Percentiles rank a stretch among this genome's conserved stretches.
Evolutionary conservation across 1,140 invertebrate species (phyloP).

Genomic region (Drosophila oshimai): DNA sequence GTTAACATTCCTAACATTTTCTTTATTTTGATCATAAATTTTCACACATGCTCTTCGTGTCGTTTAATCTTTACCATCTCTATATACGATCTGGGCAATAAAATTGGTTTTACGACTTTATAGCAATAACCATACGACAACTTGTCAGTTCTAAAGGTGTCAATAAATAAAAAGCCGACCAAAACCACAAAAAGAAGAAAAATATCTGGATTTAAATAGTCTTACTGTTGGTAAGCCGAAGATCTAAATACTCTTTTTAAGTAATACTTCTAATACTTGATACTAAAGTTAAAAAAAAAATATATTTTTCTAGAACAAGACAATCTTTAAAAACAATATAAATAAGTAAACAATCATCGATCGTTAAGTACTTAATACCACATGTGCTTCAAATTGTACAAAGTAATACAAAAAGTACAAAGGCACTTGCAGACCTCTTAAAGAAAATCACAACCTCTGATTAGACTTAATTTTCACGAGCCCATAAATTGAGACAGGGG

Average conservation of each 20-base stretch:
- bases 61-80: constrained; percentile 55
- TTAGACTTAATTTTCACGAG: constrained; percentile 62
- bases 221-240: neutral
- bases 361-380: too few species aligned
- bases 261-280: too few species aligned
- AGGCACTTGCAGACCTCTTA: constrained; percentile 7
- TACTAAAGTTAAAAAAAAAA: too few species aligned
- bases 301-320: too few species aligned
- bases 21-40: constrained; percentile 61
- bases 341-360: too few species aligned
- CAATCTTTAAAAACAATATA: too few species aligned
- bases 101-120: constrained; percentile 54
- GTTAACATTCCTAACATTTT: neutral
- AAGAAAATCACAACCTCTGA: constrained; percentile 62
- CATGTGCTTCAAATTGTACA: too few species aligned
- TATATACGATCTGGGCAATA: constrained; percentile 50
- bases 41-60: constrained; percentile 28
- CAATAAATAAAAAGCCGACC: constrained; percentile 53
- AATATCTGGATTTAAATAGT: constrained; percentile 4
- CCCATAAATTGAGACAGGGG: constrained; percentile 53
- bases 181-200: constrained; percentile 15
- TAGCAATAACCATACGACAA: constrained; percentile 53
- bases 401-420: neutral
- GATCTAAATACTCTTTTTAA: neutral
- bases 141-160: constrained; percentile 44